Evolutionary conservation across 2,888 invertebrate species (phyloP).

Genomic region (Drosophila demipolita): DNA sequence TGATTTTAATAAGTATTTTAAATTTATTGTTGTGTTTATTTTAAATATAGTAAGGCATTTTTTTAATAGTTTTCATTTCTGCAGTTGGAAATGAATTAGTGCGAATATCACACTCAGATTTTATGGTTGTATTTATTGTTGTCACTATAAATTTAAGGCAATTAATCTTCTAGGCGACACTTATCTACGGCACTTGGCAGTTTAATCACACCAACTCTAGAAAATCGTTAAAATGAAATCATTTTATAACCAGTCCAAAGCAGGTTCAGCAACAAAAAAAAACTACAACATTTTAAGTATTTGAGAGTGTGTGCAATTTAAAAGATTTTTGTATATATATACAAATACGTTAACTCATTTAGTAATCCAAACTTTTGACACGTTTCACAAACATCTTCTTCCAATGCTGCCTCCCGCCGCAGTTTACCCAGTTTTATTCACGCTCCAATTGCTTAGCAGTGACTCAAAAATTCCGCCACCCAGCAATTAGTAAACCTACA

Average conservation of each 20-base stretch:
- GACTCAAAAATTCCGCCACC: conserved; percentile 74
- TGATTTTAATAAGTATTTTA: neutral
- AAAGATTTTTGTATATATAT: conserved; percentile 27
- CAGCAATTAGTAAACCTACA: conserved; percentile 78
- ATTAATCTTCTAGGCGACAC: neutral
- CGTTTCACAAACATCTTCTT: conserved; percentile 54
- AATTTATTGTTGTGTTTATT: neutral
- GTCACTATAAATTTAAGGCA: neutral
- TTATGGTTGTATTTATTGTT: neutral
- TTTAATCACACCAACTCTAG: neutral
- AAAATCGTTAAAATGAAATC: neutral
- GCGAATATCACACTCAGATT: neutral
- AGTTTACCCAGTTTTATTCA: conserved; percentile 36
- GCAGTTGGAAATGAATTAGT: neutral
- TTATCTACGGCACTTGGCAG: neutral
- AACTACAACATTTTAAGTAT: conserved; percentile 13
- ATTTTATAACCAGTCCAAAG: neutral
- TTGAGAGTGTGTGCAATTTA: conserved; percentile 24
- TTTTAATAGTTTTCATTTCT: neutral
- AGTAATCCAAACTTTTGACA: conserved; percentile 73
- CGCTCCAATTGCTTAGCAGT: conserved; percentile 72
- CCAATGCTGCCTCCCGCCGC: conserved; percentile 3
- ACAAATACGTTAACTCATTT: conserved; percentile 61
- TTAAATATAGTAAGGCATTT: neutral
- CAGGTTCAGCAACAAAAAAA: conserved; percentile 1